A percentile compares a stretch with the other conserved stretches of the same genome.
phyloP scores from a whole-genome alignment of 2,888 invertebrate species.

The Synanthedon vespiformis region DNA sequence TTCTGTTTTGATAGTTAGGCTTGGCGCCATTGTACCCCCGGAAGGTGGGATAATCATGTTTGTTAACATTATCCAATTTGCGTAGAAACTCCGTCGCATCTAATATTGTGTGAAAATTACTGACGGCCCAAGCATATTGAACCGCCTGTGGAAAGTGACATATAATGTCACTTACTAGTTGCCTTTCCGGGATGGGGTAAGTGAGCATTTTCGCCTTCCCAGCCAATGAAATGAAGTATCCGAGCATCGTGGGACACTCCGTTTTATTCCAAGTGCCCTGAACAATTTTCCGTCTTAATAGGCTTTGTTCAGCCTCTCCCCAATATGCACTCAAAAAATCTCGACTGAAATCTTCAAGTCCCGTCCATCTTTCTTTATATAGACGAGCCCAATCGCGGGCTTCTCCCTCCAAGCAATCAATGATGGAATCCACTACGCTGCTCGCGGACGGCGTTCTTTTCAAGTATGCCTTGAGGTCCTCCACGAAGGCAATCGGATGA shows the following conservation, averaged over 20 bases:
- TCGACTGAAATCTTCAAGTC: constrained; percentile 1
- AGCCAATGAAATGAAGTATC: too few species aligned
- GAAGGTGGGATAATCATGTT: too few species aligned
- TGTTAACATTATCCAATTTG: too few species aligned
- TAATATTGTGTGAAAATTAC: too few species aligned
- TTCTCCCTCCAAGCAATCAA: constrained; percentile 1
- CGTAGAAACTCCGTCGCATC: too few species aligned
- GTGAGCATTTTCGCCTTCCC: too few species aligned
- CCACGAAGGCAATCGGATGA: constrained; percentile 2
- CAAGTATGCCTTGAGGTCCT: not conserved
- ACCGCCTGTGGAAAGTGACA: too few species aligned
- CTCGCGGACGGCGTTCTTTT: not conserved
- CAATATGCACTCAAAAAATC: constrained; percentile 1
- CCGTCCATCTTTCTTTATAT: constrained; percentile 1
- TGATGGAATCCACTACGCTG: not conserved
- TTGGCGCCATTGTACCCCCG: too few species aligned
- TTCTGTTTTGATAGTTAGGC: too few species aligned
- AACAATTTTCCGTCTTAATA: not conserved
- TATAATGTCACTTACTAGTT: too few species aligned
- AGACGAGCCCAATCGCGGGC: constrained; percentile 2
- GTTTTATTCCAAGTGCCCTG: not conserved
- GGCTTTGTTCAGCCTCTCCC: constrained; percentile 1
- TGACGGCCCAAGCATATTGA: too few species aligned
- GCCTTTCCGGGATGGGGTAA: too few species aligned
- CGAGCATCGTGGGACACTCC: not conserved